A percentile compares a stretch with the other conserved stretches of the same genome.
These are phyloP conservation scores for Apostichopus japonicus DNA, from an alignment of 35 echinoderm and acorn worm genomes.

Conservation along the genomic window DNA sequence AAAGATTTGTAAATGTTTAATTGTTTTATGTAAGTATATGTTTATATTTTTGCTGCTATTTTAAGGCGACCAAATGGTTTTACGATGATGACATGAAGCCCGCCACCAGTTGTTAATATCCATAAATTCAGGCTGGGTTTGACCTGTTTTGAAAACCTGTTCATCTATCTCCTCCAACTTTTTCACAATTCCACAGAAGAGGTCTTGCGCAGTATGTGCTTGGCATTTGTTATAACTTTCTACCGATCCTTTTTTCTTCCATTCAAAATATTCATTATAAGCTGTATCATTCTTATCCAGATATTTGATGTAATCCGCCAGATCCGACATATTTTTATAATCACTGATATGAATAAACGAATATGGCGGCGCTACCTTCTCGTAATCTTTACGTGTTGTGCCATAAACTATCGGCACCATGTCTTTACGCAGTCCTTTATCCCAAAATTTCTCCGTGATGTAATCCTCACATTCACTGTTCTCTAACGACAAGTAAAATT, in stretches of 20 bases:
- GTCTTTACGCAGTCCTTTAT: conserved; percentile 1
- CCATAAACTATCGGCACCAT: conserved; percentile 72
- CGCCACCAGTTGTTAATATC: not conserved
- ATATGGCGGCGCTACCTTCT: conserved; percentile 52
- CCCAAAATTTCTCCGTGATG: conserved; percentile 77
- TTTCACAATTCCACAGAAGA: not conserved
- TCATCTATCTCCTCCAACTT: not conserved
- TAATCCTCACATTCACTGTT: conserved; percentile 70
- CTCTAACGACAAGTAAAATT: conserved; percentile 72
- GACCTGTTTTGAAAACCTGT: not conserved
- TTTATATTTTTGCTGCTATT: too few relatives aligned
- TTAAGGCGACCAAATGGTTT: not conserved
- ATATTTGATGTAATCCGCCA: conserved; percentile 47
- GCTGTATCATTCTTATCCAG: conserved; percentile 46
- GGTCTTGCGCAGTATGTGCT: not conserved
- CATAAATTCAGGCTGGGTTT: not conserved
- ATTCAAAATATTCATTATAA: conserved; percentile 70
- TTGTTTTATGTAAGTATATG: too few relatives aligned
- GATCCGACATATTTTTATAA: conserved; percentile 50
- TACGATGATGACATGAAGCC: not conserved
- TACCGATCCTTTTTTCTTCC: conserved; percentile 36
- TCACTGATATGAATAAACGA: conserved; percentile 73
- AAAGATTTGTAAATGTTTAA: too few relatives aligned
- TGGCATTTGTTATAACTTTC: not conserved
- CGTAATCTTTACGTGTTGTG: conserved; percentile 51